Evolutionary conservation across 2,113 vertebrate genomes (phyloP).

Genomic region (Eretmochelys imbricata): DNA sequence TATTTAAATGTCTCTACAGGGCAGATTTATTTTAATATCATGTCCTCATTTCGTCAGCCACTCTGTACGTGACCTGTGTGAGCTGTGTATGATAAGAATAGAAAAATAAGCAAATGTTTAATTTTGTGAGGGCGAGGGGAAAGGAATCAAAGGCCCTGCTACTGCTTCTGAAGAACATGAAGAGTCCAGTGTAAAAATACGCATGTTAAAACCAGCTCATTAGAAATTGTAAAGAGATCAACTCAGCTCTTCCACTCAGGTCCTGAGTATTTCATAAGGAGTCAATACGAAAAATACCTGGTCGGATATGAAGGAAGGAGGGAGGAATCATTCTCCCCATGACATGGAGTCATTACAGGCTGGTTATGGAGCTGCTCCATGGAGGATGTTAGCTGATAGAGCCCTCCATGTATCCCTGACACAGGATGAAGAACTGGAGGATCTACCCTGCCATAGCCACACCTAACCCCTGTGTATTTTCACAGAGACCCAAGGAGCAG

Average conservation of each 20-base stretch:
- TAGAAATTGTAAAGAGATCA: background rate
- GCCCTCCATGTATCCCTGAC: rapidly evolving
- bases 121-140: constrained; percentile 54
- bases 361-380: background rate
- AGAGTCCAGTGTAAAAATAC: background rate
- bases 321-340: background rate
- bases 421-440: background rate
- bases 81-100: constrained; percentile 62
- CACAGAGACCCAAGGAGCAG: background rate
- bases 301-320: background rate
- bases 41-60: constrained; percentile 42
- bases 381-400: background rate
- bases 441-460: background rate
- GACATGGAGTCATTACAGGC: background rate
- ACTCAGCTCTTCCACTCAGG: background rate
- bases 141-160: background rate
- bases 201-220: background rate
- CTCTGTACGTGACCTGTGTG: constrained; percentile 22
- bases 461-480: background rate
- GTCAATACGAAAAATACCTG: background rate
- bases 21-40: constrained; percentile 60
- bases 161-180: background rate
- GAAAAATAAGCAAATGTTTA: constrained; percentile 66
- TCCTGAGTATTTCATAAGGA: background rate
- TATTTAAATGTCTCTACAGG: background rate